Evolutionary conservation across 2,888 invertebrate species (phyloP).

Genomic region (Herminia tarsipennalis): DNA sequence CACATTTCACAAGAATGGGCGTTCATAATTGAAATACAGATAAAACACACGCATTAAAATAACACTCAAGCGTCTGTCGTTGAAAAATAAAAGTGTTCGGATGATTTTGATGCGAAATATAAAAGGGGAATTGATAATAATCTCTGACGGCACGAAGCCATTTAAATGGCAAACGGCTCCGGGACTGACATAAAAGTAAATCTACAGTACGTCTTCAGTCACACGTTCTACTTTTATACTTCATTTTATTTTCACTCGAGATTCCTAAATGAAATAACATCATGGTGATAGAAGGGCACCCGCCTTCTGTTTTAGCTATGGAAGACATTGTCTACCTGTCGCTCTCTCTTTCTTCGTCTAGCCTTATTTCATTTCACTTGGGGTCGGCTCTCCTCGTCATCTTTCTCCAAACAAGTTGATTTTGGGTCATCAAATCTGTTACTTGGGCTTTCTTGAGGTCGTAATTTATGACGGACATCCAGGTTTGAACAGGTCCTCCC

Average conservation of each 20-base stretch:
- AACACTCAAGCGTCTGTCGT: slow-evolving; percentile 1
- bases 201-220: slow-evolving; percentile 50
- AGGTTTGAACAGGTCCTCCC: too few relatives aligned
- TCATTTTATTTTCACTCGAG: slow-evolving; percentile 55
- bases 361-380: too few relatives aligned
- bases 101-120: slow-evolving; percentile 11
- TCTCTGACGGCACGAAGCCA: slow-evolving; percentile 39
- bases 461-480: too few relatives aligned
- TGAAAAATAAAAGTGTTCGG: slow-evolving; percentile 15
- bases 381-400: too few relatives aligned
- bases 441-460: too few relatives aligned
- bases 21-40: background rate
- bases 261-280: slow-evolving; percentile 43
- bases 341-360: too few relatives aligned
- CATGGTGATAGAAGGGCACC: slow-evolving; percentile 26
- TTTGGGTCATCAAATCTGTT: too few relatives aligned
- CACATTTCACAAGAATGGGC: too few relatives aligned
- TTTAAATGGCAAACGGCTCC: slow-evolving; percentile 37
- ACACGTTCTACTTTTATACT: slow-evolving; percentile 58
- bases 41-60: background rate
- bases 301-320: slow-evolving; percentile 13
- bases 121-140: slow-evolving; percentile 29
- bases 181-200: slow-evolving; percentile 49
- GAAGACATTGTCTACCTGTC: slow-evolving; percentile 16
- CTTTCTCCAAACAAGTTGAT: too few relatives aligned